Evolutionary conservation across 2,113 vertebrate species (phyloP), one percentile per base, ranked within the genome.

Genomic region (Okapia johnstoni): DNA sequence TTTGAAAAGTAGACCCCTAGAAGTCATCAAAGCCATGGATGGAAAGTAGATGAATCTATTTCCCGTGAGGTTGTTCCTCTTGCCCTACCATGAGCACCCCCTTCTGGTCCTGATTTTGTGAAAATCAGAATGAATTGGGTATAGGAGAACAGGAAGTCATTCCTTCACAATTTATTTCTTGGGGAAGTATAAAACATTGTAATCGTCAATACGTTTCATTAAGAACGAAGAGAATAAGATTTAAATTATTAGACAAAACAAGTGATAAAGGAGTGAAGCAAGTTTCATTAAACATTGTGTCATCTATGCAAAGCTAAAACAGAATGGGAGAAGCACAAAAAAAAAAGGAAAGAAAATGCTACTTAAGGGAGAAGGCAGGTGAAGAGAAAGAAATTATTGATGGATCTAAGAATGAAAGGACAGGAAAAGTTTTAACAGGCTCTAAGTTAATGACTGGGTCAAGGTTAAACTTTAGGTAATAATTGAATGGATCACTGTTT

Each of bases 181-280:
- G 15, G 81, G 43, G 81, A 93, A 80, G n/a, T 88, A 90, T 52
- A 85, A 96, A 95, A 95, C 91, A 93, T 85, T 94, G 85, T 96
- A 94, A 90, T 81, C 50, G 55, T 96, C 63, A 61, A 81, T 92
- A 93, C 85, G 88, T 97, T 96, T 96, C 92, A 97, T 95, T 97
- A 96, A 95, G 84, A 95, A 87, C 97, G 96, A 88, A 63, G 61
- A 94, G 70, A 90, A 79, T 90, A 90, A 86, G 84, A 81, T 89
- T 96, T 97, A 96, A 96, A 97, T 97, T 90, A 96, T 66, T 61
- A 88, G 97, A 95, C 88, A 88, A 87, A 97, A 55, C 92, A 50
- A 80, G 58, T 88, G 94, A 87, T 61, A 58, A 79, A 95, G 70
- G 86, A 91, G 2, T 21, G 3, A 79, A 76, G 91, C 21, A 15